Evolutionary conservation across 2,113 vertebrate species (phyloP), one percentile per base, ranked within the genome.

Genomic region (Mastomys natalensis): DNA sequence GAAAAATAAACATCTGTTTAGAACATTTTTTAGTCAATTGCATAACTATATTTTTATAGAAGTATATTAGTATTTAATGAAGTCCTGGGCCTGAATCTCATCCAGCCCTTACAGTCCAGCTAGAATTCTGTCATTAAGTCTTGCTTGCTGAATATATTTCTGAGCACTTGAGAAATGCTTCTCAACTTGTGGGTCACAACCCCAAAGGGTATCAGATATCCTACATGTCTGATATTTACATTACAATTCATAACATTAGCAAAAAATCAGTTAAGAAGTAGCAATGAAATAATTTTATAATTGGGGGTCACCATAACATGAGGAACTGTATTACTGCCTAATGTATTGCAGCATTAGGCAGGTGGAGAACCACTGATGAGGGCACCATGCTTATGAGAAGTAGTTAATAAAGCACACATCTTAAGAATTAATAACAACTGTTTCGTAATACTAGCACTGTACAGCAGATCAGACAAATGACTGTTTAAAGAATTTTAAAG

Each of bases 351-450:
- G 55, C 55, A 24, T 60, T 82, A 60, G 55, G 22, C 11, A 53
- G 77, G 13, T 19, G 53, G 77, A 53, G 48, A 82, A 60, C 37
- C 22, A 9, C 37, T 26, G 22, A 24, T 60, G 34, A 12, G 40
- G 8, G 53, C 29, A n/a, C 77, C 45, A 68, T 74, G 85, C 77
- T 95, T 77, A 58, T 86, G 92, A 97, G 78, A 89, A 76, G 92
- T 87, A 81, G 58, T 92, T 81, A 73, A 34, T 74, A 91, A 89
- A 94, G n/a, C 70, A 92, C 89, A 78, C 91, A 76, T 45, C 84
- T 94, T 96, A 76, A 37, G 58, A 80, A 87, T 87, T 3, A 53
- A 48, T 89, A 73, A 92, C 82, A 58, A 82, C 68, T 96, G 60
- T 95, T 31, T 91, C 86, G 55, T 58, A 16, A 51, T 0, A 2